Evolutionary conservation across 2,888 invertebrate genomes (phyloP).

Genomic region (Elmis aenea): DNA sequence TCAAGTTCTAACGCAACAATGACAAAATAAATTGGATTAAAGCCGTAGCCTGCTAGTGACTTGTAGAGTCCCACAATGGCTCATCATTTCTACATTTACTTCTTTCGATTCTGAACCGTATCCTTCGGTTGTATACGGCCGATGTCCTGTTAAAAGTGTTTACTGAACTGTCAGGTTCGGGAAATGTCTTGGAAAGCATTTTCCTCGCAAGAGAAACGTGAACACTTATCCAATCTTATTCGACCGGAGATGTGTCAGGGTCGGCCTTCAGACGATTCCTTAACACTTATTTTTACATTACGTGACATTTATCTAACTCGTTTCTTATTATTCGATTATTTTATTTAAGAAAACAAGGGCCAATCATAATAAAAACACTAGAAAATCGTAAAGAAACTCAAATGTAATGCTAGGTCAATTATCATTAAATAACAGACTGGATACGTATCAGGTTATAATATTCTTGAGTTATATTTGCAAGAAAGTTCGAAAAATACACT

Average conservation of each 20-base stretch:
- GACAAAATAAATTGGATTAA: slow-evolving; percentile 50
- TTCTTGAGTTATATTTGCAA: too few relatives aligned
- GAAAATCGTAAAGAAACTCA: too few relatives aligned
- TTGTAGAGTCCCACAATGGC: slow-evolving; percentile 47
- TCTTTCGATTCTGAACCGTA: slow-evolving; percentile 25
- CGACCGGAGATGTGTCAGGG: slow-evolving; percentile 18
- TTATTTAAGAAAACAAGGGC: too few relatives aligned
- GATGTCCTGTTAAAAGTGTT: slow-evolving; percentile 41
- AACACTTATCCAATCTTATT: slow-evolving; percentile 46
- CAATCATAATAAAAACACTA: too few relatives aligned
- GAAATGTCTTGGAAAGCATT: slow-evolving; percentile 47
- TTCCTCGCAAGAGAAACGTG: slow-evolving; percentile 39
- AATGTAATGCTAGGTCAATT: too few relatives aligned
- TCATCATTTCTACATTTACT: slow-evolving; percentile 40
- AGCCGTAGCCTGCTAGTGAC: slow-evolving; percentile 45
- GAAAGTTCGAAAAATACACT: too few relatives aligned
- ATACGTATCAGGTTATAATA: too few relatives aligned
- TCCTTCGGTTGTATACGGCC: slow-evolving; percentile 26
- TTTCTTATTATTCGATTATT: too few relatives aligned
- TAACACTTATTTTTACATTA: too few relatives aligned
- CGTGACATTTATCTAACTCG: too few relatives aligned
- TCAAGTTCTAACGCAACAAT: slow-evolving; percentile 45
- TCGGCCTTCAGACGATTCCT: slow-evolving; percentile 7
- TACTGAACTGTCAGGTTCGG: slow-evolving; percentile 47
- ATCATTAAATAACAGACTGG: too few relatives aligned